Evolutionary conservation across 2,113 vertebrate species (phyloP), one percentile per base, ranked within the genome.

Genomic region (Halcyon malimbica): DNA sequence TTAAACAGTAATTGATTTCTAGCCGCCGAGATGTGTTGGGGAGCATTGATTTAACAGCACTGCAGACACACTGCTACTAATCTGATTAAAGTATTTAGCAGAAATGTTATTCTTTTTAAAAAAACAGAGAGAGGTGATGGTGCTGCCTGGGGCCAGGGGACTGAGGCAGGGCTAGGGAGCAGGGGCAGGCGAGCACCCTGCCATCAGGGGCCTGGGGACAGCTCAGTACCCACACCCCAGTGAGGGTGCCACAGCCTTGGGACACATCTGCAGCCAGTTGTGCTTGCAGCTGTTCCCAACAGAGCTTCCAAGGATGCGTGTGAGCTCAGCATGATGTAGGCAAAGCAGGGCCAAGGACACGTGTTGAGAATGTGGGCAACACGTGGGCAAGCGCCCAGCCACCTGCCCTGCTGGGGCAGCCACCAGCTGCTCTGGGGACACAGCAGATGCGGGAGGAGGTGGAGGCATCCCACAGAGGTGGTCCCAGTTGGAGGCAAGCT

Each of bases 1-100:
- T 98, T 98, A 98, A 98, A 98, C 97, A 98, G 97, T 98, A 97
- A 98, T 98, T 98, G 98, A 98, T 98, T 98, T 98, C 97, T 98
- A 98, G 97, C 97, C 85, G 94, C 93, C 88, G 96, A 97, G 97
- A 97, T 98, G 97, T 97, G 97, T 98, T 97, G 97, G 94, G 96
- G 94, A 97, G 97, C 97, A 98, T 98, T 98, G 98, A 98, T 98
- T 97, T 97, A 97, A 97, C 96, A 98, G 97, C 97, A 97, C 97
- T 97, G 98, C 97, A 97, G 96, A 95, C 95, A 97, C 94, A 98
- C 95, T 92, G 87, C 96, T 93, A 97, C 98, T 98, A 98, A 98
- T 98, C 97, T 87, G 94, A 97, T 97, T 97, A 95, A 94, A 95
- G 95, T 97, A 93, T 95, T 97, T 97, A 97, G 97, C 98, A 96